These are phyloP conservation scores for Luscinia megarhynchos DNA, from an alignment of 2,797 vertebrate genomes.

Conservation along the genomic window DNA sequence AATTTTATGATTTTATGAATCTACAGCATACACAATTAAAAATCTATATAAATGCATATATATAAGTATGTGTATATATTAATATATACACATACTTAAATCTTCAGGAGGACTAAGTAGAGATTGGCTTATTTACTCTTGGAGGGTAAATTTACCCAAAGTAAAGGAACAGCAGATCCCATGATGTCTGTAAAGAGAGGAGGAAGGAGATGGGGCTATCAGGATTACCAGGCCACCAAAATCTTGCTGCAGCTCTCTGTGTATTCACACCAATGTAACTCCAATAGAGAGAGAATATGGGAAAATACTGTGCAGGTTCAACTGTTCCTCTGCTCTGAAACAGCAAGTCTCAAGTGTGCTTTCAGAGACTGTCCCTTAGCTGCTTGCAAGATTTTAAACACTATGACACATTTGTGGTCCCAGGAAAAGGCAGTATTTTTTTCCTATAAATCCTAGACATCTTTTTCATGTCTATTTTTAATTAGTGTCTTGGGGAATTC, in stretches of 20 bases:
- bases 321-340: background rate
- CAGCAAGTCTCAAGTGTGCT: background rate
- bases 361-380: background rate
- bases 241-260: accelerated
- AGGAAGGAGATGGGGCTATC: background rate
- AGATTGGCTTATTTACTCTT: background rate
- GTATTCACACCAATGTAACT: background rate
- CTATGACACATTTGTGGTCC: background rate
- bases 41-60: background rate
- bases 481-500: background rate
- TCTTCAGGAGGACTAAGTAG: background rate
- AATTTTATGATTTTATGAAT: background rate
- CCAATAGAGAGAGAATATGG: background rate
- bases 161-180: background rate
- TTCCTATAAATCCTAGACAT: background rate
- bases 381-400: conserved; percentile 2
- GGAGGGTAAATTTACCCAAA: background rate
- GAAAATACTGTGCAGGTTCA: background rate
- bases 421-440: background rate
- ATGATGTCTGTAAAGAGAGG: background rate
- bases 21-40: background rate
- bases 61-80: background rate
- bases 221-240: background rate
- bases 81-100: background rate
- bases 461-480: background rate